Conservation (phyloP, 1,140 invertebrate genomes). For the Episyrphus balteatus region DNA sequence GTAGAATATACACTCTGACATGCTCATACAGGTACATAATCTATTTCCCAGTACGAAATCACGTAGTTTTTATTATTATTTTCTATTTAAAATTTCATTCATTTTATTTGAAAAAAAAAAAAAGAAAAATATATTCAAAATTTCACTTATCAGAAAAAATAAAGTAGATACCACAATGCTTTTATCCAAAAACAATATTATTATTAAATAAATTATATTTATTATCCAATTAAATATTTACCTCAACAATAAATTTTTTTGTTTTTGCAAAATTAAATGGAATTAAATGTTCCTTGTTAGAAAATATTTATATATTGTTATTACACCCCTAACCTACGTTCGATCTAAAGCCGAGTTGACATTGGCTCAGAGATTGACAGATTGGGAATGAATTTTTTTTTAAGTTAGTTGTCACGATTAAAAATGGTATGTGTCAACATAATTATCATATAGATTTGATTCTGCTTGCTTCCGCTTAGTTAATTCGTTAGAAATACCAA, state of each 20-base stretch:
- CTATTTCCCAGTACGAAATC: background rate
- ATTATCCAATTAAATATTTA: too few species aligned
- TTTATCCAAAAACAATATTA: too few species aligned
- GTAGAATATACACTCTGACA: slow-evolving; percentile 37
- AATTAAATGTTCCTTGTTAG: too few species aligned
- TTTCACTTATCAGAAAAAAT: too few species aligned
- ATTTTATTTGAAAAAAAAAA: too few species aligned
- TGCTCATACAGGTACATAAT: slow-evolving; percentile 32
- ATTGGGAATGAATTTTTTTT: background rate
- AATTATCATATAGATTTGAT: background rate
- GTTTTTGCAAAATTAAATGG: background rate
- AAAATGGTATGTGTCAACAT: too few species aligned
- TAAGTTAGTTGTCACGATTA: background rate
- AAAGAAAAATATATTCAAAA: too few species aligned
- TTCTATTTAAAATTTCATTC: too few species aligned
- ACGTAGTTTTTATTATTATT: too few species aligned
- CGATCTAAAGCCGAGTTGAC: background rate
- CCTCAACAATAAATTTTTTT: background rate
- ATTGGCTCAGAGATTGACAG: background rate
- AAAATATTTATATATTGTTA: background rate
- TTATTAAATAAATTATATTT: too few species aligned
- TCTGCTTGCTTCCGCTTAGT: background rate
- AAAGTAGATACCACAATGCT: too few species aligned
- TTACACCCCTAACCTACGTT: background rate
- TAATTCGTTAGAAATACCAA: too few species aligned